Evolutionary conservation across 2,113 vertebrate species (phyloP).

Genomic region (Semicossyphus pulcher): DNA sequence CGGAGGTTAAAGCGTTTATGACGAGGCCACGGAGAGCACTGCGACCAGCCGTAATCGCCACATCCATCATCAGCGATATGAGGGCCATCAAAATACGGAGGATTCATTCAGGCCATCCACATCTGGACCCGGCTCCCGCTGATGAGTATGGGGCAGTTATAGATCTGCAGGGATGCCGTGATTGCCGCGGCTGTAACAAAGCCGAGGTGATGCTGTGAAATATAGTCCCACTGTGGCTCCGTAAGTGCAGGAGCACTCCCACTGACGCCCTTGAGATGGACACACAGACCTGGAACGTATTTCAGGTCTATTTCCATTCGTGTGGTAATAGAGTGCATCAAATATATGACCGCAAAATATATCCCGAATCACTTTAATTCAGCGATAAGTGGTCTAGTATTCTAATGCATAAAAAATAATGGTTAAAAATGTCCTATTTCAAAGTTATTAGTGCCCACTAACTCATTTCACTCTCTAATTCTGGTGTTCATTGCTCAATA

Average conservation of each 20-base stretch:
- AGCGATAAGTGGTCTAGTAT: slow-evolving; percentile 39
- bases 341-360: slow-evolving; percentile 23
- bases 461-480: slow-evolving; percentile 50
- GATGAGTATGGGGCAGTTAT: slow-evolving; percentile 66
- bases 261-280: slow-evolving; percentile 65
- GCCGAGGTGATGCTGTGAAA: slow-evolving; percentile 57
- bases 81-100: slow-evolving; percentile 71
- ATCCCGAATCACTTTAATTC: slow-evolving; percentile 35
- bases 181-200: slow-evolving; percentile 63
- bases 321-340: background rate
- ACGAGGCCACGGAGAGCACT: slow-evolving; percentile 64
- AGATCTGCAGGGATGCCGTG: slow-evolving; percentile 69
- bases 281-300: slow-evolving; percentile 4
- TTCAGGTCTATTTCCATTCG: slow-evolving; percentile 15
- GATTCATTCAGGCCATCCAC: slow-evolving; percentile 64
- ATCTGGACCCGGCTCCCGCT: slow-evolving; percentile 60
- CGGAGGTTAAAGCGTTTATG: slow-evolving; percentile 54
- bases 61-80: slow-evolving; percentile 65
- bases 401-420: slow-evolving; percentile 43
- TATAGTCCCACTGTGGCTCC: slow-evolving; percentile 62
- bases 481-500: slow-evolving; percentile 49
- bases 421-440: slow-evolving; percentile 36
- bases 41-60: slow-evolving; percentile 56
- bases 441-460: slow-evolving; percentile 56
- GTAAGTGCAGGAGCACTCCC: slow-evolving; percentile 51